Conservation (phyloP, 1,140 invertebrate species). For the Planococcus citri region DNA sequence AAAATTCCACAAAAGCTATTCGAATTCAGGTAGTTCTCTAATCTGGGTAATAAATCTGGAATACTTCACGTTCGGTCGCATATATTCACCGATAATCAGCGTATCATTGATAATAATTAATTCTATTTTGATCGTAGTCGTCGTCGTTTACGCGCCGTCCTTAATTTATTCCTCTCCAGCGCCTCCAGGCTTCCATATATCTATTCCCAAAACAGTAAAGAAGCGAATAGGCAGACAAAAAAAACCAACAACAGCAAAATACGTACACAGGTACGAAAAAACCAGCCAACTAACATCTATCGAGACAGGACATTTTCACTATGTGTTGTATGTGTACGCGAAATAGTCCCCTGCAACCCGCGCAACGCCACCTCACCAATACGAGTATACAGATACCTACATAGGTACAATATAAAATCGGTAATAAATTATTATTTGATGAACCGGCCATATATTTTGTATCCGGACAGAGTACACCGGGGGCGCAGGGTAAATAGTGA, state of each 20-base stretch:
- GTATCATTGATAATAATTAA: constrained; percentile 8
- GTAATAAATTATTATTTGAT: constrained; percentile 9
- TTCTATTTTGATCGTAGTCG: not conserved
- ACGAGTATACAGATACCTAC: too few species aligned
- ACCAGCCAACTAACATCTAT: too few species aligned
- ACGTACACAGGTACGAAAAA: not conserved
- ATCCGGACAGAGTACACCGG: not conserved
- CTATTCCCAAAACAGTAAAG: too few species aligned
- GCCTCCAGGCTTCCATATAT: not conserved
- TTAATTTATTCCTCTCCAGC: not conserved
- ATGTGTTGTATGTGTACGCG: too few species aligned
- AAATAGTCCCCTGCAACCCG: too few species aligned
- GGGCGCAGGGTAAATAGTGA: not conserved
- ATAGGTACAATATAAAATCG: too few species aligned
- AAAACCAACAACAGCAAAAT: not conserved
- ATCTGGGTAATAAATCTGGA: not conserved
- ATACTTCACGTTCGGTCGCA: not conserved
- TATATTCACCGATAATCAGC: not conserved
- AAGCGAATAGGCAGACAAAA: not conserved
- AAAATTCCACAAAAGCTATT: not conserved
- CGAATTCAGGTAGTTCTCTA: not conserved
- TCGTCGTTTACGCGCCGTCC: not conserved
- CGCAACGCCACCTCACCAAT: too few species aligned
- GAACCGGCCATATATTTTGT: not conserved
- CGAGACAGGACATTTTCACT: too few species aligned